These are phyloP conservation scores for Acanthococcus lagerstroemiae DNA, from an alignment of 2,888 invertebrate species.

Conservation along the genomic window DNA sequence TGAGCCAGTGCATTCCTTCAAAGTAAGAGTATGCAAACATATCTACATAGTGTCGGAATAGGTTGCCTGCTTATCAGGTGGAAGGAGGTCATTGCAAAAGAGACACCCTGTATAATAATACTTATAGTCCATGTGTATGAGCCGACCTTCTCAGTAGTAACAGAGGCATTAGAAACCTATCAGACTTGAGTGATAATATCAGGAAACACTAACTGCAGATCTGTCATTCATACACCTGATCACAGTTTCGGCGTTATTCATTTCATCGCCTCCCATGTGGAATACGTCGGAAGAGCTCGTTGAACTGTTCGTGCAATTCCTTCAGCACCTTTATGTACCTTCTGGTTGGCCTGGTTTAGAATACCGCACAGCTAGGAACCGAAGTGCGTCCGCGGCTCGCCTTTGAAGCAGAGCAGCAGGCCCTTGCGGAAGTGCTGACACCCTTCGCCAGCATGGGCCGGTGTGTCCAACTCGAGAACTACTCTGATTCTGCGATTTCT, in stretches of 20 bases:
- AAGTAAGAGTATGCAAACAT: too few relatives aligned
- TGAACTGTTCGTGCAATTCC: slow-evolving; percentile 49
- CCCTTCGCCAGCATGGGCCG: slow-evolving; percentile 66
- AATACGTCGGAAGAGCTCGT: slow-evolving; percentile 43
- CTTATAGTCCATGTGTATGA: too few relatives aligned
- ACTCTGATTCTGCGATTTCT: slow-evolving; percentile 69
- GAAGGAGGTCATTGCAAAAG: too few relatives aligned
- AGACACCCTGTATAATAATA: too few relatives aligned
- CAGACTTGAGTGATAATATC: too few relatives aligned
- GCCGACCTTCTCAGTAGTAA: too few relatives aligned
- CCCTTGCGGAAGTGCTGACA: slow-evolving; percentile 13
- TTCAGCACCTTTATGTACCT: slow-evolving; percentile 55
- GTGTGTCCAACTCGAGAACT: slow-evolving; percentile 80
- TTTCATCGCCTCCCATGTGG: slow-evolving; percentile 69
- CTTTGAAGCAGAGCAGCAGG: slow-evolving; percentile 50
- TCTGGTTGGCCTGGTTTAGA: slow-evolving; percentile 63
- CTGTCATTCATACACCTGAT: too few relatives aligned
- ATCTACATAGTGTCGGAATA: too few relatives aligned
- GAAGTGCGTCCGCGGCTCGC: slow-evolving; percentile 49
- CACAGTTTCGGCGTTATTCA: slow-evolving; percentile 44
- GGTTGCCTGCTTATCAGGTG: too few relatives aligned
- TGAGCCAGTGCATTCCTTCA: too few relatives aligned
- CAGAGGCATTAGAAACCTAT: too few relatives aligned
- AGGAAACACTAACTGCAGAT: too few relatives aligned
- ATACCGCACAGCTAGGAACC: slow-evolving; percentile 78